phyloP scores from a whole-genome alignment of 2,888 invertebrate species.

The Pherbina coryleti region DNA sequence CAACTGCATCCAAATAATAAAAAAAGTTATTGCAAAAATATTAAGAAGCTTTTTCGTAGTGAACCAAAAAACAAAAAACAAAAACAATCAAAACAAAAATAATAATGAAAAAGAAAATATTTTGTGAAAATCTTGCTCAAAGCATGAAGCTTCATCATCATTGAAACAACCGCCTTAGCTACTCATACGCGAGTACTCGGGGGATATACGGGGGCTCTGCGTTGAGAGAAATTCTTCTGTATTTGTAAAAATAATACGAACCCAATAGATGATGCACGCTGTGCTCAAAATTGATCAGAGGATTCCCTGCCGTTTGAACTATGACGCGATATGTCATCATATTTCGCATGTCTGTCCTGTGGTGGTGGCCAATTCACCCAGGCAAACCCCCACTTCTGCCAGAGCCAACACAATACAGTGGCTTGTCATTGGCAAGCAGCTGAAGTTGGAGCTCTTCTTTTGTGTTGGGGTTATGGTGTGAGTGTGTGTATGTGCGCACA shows the following conservation, averaged over 20 bases:
- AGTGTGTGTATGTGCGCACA: background rate
- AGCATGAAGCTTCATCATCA: background rate
- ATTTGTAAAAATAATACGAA: slow-evolving; percentile 31
- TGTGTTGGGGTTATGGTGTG: background rate
- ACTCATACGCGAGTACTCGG: background rate
- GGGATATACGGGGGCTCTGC: background rate
- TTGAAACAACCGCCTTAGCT: background rate
- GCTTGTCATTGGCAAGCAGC: slow-evolving; percentile 28
- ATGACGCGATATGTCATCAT: slow-evolving; percentile 71
- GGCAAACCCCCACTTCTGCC: background rate
- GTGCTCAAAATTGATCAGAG: slow-evolving; percentile 70
- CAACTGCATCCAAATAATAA: slow-evolving; percentile 33
- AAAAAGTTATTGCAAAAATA: slow-evolving; percentile 36
- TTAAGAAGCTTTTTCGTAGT: slow-evolving; percentile 16
- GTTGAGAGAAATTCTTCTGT: background rate
- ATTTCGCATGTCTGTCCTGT: slow-evolving; percentile 56
- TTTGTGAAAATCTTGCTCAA: slow-evolving; percentile 3
- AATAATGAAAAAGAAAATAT: background rate
- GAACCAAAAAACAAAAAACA: background rate
- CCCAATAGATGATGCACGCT: slow-evolving; percentile 67
- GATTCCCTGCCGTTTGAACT: slow-evolving; percentile 71
- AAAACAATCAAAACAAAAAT: background rate
- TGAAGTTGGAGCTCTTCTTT: background rate
- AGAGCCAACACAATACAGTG: background rate
- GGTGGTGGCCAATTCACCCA: background rate